phyloP scores from a whole-genome alignment of 2,113 vertebrate species.

The Amphiprion percula region DNA sequence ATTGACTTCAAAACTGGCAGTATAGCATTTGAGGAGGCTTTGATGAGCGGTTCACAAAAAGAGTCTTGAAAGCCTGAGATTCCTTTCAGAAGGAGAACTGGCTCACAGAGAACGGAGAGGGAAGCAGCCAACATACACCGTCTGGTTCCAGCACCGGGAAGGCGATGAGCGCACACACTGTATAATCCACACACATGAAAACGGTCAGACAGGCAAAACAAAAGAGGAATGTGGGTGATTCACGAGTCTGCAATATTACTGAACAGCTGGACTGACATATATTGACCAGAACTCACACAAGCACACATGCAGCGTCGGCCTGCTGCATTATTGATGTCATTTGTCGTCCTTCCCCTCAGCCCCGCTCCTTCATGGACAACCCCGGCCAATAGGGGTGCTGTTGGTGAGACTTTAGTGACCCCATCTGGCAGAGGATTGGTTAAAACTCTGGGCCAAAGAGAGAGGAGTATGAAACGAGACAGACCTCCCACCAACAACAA shows the following conservation, averaged over 20 bases:
- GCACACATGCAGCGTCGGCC: slow-evolving; percentile 12
- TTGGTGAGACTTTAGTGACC: slow-evolving; percentile 77
- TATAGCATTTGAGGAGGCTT: slow-evolving; percentile 55
- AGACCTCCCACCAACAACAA: slow-evolving; percentile 74
- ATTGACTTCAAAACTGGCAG: slow-evolving; percentile 67
- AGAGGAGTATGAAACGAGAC: slow-evolving; percentile 19
- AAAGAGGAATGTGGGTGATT: slow-evolving; percentile 60
- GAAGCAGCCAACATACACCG: slow-evolving; percentile 58
- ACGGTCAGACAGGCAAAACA: slow-evolving; percentile 22
- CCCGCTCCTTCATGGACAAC: slow-evolving; percentile 44
- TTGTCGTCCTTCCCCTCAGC: background rate
- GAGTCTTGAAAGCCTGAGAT: slow-evolving; percentile 69
- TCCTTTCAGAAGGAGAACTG: slow-evolving; percentile 70
- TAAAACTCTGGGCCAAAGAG: slow-evolving; percentile 36
- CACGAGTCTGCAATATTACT: slow-evolving; percentile 44
- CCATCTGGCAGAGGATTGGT: slow-evolving; percentile 80
- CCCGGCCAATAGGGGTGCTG: slow-evolving; percentile 68
- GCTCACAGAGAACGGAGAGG: slow-evolving; percentile 34
- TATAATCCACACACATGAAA: slow-evolving; percentile 15
- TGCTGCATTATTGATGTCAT: slow-evolving; percentile 49
- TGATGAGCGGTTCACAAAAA: slow-evolving; percentile 73
- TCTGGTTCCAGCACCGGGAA: slow-evolving; percentile 51
- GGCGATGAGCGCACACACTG: slow-evolving; percentile 34
- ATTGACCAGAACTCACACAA: slow-evolving; percentile 36
- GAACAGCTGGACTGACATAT: slow-evolving; percentile 47